These are phyloP conservation scores for Chamaetylas fuelleborni DNA, from an alignment of 2,113 vertebrate species.

Conservation along the genomic window DNA sequence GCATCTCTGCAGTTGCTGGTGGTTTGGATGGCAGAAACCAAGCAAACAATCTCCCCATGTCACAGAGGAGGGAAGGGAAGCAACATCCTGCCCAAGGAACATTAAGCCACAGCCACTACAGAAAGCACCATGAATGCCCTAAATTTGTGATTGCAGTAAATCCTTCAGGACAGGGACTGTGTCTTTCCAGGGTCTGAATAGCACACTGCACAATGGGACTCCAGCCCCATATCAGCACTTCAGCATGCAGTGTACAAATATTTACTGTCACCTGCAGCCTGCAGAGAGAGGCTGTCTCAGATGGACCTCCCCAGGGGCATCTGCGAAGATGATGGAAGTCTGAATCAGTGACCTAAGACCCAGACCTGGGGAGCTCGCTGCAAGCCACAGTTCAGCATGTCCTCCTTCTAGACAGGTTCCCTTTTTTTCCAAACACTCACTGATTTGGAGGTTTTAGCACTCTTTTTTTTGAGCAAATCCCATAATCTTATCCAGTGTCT, in stretches of 20 bases:
- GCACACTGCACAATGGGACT: neutral
- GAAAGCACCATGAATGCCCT: neutral
- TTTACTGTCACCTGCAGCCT: neutral
- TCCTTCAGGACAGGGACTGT: neutral
- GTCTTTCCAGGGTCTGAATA: neutral
- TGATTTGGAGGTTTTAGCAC: neutral
- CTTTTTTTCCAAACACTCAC: neutral
- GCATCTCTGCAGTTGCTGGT: neutral
- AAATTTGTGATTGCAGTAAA: neutral
- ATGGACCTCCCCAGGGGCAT: neutral
- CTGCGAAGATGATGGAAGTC: neutral
- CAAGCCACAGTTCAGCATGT: neutral
- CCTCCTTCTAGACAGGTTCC: neutral
- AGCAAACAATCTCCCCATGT: neutral
- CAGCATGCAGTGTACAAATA: neutral
- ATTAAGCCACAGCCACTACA: neutral
- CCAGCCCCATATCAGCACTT: neutral
- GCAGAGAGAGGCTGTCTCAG: neutral
- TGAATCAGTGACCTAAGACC: neutral
- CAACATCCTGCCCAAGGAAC: neutral
- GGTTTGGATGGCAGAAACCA: slow-evolving; percentile 7
- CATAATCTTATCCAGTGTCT: neutral
- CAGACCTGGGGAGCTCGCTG: neutral
- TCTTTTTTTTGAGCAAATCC: neutral
- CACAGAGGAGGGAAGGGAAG: neutral